Evolutionary conservation across 2,113 vertebrate species (phyloP).

Genomic region (Litocranius walleri): DNA sequence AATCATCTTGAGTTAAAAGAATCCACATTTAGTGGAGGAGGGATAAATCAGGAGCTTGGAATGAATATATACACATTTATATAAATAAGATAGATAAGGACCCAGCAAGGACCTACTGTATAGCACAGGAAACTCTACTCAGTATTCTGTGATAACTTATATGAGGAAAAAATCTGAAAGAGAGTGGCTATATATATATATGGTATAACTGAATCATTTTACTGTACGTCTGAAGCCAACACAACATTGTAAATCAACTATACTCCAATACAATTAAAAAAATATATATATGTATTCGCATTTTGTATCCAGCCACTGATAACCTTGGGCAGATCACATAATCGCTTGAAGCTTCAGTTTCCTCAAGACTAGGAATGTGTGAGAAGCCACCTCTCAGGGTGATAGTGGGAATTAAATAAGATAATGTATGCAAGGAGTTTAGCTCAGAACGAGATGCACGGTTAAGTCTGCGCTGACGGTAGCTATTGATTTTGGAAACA

Average conservation of each 20-base stretch:
- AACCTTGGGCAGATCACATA: not conserved
- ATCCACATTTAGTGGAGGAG: not conserved
- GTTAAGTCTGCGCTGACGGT: accelerated
- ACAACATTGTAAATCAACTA: not conserved
- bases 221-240: not conserved
- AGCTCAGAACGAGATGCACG: not conserved
- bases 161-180: not conserved
- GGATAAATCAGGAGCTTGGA: not conserved
- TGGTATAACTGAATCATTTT: not conserved
- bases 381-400: not conserved
- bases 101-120: not conserved
- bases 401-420: not conserved
- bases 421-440: not conserved
- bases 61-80: not conserved
- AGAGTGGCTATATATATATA: not conserved
- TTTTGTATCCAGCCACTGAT: not conserved
- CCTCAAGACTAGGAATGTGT: not conserved
- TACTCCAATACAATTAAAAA: not conserved
- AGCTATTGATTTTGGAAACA: not conserved
- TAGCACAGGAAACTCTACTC: not conserved
- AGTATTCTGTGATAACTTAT: not conserved
- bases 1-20: not conserved
- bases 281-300: not conserved
- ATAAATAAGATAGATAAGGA: not conserved
- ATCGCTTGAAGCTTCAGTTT: not conserved